Evolutionary conservation across 1,140 invertebrate species (phyloP).

Genomic region (Dreissena polymorpha): DNA sequence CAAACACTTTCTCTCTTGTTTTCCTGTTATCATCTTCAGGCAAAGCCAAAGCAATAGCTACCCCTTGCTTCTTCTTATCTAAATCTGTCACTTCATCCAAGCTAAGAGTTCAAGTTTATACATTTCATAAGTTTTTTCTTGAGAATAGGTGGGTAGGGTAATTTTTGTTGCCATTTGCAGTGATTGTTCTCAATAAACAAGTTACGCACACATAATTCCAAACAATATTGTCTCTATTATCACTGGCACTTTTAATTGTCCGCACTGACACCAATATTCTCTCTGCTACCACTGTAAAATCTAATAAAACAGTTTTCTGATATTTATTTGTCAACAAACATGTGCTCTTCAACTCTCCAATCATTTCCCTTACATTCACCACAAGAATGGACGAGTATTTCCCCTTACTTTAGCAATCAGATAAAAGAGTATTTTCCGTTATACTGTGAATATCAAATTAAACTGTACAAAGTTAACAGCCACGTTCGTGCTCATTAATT

Average conservation of each 20-base stretch:
- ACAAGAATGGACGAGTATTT: not conserved
- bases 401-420: no score
- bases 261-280: not conserved
- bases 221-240: not conserved
- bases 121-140: constrained; percentile 51
- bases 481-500: no score
- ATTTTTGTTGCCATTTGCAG: constrained; percentile 57
- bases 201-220: not conserved
- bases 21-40: constrained; percentile 50
- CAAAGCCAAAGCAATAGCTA: constrained; percentile 49
- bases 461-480: no score
- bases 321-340: not conserved
- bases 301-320: not conserved
- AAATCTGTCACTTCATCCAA: constrained; percentile 53
- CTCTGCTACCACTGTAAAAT: not conserved
- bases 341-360: not conserved
- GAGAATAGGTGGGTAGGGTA: constrained; percentile 32
- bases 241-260: not conserved
- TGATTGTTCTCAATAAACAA: not conserved
- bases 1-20: constrained; percentile 58
- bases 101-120: constrained; percentile 55
- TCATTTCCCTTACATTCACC: not conserved
- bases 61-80: constrained; percentile 52
- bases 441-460: no score
- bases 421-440: no score